Evolutionary conservation across 2,113 vertebrate species (phyloP).

Genomic region (Bubalus kerabau): DNA sequence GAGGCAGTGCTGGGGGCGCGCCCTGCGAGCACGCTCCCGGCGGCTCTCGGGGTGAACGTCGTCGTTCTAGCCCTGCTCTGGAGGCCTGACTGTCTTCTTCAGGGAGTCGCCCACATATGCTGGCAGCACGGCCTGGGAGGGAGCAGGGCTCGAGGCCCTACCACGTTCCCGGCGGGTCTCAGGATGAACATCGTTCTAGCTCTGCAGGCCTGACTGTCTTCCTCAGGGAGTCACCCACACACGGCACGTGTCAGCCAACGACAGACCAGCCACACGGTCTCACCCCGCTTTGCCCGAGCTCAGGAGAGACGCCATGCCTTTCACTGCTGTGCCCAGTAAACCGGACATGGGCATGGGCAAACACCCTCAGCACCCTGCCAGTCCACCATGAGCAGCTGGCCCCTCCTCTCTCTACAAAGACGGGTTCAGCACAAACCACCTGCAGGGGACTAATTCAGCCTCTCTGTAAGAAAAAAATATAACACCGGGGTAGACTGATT

Average conservation of each 20-base stretch:
- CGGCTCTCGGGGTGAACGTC: not conserved
- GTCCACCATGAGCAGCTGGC: not conserved
- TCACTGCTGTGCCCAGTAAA: not conserved
- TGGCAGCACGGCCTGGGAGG: not conserved
- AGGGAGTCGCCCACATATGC: not conserved
- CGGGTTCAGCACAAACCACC: not conserved
- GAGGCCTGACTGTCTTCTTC: not conserved
- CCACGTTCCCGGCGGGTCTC: fast-evolving
- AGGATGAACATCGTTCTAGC: too few species aligned
- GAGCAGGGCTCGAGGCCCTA: not conserved
- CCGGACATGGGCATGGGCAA: not conserved
- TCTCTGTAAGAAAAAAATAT: fast-evolving
- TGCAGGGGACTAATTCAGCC: not conserved
- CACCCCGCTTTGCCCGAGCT: not conserved
- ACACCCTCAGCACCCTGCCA: not conserved
- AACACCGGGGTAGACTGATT: not conserved
- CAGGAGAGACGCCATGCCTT: not conserved
- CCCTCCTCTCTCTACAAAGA: not conserved
- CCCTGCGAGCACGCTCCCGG: fast-evolving
- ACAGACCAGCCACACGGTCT: not conserved
- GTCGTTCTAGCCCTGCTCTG: not conserved
- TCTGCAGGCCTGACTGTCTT: not conserved
- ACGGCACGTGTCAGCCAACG: not conserved
- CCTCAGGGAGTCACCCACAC: not conserved
- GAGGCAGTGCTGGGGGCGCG: not conserved